Conservation (phyloP, 1,140 invertebrate species). For the Carcinoscorpius rotundicauda region DNA sequence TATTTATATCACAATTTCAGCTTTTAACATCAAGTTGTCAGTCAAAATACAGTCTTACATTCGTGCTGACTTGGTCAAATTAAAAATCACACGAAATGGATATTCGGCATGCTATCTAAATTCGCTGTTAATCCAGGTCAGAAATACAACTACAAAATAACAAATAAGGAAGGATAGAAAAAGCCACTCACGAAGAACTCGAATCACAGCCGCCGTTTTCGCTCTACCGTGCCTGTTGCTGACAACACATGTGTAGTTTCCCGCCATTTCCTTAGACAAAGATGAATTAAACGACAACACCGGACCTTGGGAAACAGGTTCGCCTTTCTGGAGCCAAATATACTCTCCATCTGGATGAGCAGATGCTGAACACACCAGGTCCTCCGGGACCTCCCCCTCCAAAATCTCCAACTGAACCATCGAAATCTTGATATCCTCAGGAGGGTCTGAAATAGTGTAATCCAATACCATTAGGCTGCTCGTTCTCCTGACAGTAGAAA, state of each 20-base stretch:
- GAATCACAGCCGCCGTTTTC: constrained; percentile 48
- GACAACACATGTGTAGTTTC: constrained; percentile 60
- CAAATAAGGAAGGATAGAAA: not conserved
- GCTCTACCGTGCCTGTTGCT: constrained; percentile 57
- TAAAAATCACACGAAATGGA: too few relatives aligned
- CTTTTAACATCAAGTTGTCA: too few relatives aligned
- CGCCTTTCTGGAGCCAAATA: constrained; percentile 20
- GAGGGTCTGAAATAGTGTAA: constrained; percentile 52
- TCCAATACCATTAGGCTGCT: not conserved
- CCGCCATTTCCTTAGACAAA: constrained; percentile 45
- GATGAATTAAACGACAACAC: constrained; percentile 38
- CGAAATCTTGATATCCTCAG: constrained; percentile 66
- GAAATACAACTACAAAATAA: too few relatives aligned
- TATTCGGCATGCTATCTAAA: too few relatives aligned
- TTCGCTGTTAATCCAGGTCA: too few relatives aligned
- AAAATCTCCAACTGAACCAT: constrained; percentile 54
- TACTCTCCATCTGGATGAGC: constrained; percentile 44
- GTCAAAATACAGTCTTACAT: too few relatives aligned
- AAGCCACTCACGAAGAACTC: constrained; percentile 62
- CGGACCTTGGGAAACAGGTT: constrained; percentile 10
- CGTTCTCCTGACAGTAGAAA: too few relatives aligned
- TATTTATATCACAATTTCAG: too few relatives aligned
- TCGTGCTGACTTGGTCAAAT: too few relatives aligned
- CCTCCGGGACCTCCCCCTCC: constrained; percentile 54
- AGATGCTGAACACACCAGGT: constrained; percentile 60